Evolutionary conservation across 2,113 vertebrate genomes (phyloP), one percentile per base, ranked within the genome.

Genomic region (Etheostoma cragini): DNA sequence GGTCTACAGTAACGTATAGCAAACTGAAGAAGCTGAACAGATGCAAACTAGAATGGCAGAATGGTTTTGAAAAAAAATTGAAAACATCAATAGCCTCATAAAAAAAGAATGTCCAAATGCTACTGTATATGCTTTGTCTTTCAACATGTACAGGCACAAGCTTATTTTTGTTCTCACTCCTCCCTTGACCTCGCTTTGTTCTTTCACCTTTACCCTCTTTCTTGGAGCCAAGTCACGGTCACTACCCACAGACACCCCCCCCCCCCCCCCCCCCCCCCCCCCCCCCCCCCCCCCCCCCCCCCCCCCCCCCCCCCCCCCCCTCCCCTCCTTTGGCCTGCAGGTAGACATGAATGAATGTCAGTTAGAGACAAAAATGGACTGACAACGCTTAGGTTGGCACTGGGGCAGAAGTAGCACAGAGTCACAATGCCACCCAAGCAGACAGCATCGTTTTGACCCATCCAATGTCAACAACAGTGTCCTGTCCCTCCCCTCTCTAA

Each of bases 291-390:
- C 35, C 53, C 3, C 33, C 49, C 8, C 5, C 35, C 53, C 3
- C 33, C 49, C 8, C 5, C 35, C 53, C 3, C 33, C 49, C 8
- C 5, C 35, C 53, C 3, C 33, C 49, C 8, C 5, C 35, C 53
- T 2, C 33, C 49, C 6, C 46, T n/a, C 7, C 61, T 56, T 38
- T 61, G 72, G 56, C 87, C 83, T 72, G 72, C 77, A 89, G 84
- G 82, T 71, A 72, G 72, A 81, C 45, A 62, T 78, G 68, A 88
- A 83, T 87, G 83, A 89, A 30, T 30, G 70, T 83, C 61, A 74
- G 50, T 67, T 38, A 62, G 72, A 82, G 65, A 76, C 49, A 86
- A 61, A 85, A 80, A 81, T 42, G 67, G 54, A 86, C 72, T 69
- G 83, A 88, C 81, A 68, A 33, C 35, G 4, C 50, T 78, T 68